Evolutionary conservation across 2,888 invertebrate genomes (phyloP).

Genomic region (Drosophila borealis): DNA sequence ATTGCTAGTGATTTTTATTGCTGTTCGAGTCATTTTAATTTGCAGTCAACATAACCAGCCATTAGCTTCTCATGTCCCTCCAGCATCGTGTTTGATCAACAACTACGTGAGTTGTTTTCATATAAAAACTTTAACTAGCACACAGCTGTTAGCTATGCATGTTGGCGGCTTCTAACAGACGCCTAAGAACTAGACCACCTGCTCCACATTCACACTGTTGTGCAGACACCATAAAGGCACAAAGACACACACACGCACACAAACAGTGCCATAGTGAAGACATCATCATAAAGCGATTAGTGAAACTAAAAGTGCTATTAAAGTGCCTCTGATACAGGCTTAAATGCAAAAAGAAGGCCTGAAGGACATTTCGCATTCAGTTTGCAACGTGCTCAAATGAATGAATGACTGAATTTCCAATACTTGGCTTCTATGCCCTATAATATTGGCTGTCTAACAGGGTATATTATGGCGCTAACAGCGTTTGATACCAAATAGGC

Average conservation of each 20-base stretch:
- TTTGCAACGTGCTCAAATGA: slow-evolving; percentile 11
- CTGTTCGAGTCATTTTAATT: slow-evolving; percentile 17
- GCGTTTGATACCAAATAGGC: too few species aligned
- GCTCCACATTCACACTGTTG: slow-evolving; percentile 26
- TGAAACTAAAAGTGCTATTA: slow-evolving; percentile 76
- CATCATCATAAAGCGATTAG: slow-evolving; percentile 78
- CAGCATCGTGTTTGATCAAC: slow-evolving; percentile 11
- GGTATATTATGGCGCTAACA: too few species aligned
- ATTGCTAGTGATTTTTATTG: not conserved
- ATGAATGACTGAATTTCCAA: slow-evolving; percentile 46
- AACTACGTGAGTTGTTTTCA: slow-evolving; percentile 27
- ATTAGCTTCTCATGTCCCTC: slow-evolving; percentile 26
- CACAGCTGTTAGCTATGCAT: slow-evolving; percentile 36
- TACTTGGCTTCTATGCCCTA: not conserved
- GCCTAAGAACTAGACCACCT: slow-evolving; percentile 35
- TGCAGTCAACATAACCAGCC: slow-evolving; percentile 30
- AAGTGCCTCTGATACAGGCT: slow-evolving; percentile 58
- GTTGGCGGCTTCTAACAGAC: slow-evolving; percentile 21
- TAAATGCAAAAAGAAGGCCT: slow-evolving; percentile 24
- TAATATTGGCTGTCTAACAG: not conserved
- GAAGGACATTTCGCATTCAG: slow-evolving; percentile 43
- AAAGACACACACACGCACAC: slow-evolving; percentile 9
- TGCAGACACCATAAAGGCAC: slow-evolving; percentile 15
- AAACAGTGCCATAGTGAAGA: slow-evolving; percentile 40
- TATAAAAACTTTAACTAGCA: slow-evolving; percentile 44